A percentile compares a stretch with the other conserved stretches of the same genome.
Evolutionary conservation across 2,113 vertebrate species (phyloP).

Genomic region (Ploceus nigricollis): DNA sequence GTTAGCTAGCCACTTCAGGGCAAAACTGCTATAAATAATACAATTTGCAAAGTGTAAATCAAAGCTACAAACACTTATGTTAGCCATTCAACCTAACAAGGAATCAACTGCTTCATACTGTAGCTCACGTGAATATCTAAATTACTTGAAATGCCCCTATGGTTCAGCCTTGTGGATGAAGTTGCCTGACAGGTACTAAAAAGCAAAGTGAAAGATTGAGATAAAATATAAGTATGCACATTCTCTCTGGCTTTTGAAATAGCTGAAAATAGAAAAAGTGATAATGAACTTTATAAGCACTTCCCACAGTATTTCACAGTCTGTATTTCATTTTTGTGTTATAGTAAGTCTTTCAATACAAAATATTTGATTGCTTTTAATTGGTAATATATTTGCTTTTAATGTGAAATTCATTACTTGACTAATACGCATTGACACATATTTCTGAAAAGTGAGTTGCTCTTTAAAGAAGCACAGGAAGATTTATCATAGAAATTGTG

Average conservation of each 20-base stretch:
- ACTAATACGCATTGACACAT: background rate
- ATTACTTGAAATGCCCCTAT: background rate
- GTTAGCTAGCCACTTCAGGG: background rate
- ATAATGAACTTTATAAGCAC: constrained; percentile 20
- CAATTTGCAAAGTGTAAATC: constrained; percentile 34
- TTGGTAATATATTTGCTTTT: constrained; percentile 12
- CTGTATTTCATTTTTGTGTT: background rate
- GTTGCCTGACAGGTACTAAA: background rate
- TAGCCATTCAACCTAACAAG: background rate
- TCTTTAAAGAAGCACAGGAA: background rate
- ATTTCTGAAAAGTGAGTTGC: background rate
- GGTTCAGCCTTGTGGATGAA: background rate
- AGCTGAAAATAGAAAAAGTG: constrained; percentile 30
- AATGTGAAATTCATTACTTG: background rate
- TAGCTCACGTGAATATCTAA: constrained; percentile 13
- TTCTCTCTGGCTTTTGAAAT: background rate
- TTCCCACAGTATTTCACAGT: background rate
- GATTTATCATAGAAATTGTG: background rate
- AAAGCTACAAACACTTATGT: background rate
- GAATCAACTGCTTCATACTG: background rate
- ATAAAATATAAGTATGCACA: background rate
- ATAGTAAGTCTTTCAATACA: background rate
- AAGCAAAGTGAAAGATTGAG: background rate
- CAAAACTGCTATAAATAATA: constrained; percentile 46
- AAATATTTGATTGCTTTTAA: background rate